A percentile compares a stretch with the other conserved stretches of the same genome.
These are phyloP conservation scores for Dasypogon diadema DNA, from an alignment of 2,888 invertebrate genomes.

Conservation along the genomic window DNA sequence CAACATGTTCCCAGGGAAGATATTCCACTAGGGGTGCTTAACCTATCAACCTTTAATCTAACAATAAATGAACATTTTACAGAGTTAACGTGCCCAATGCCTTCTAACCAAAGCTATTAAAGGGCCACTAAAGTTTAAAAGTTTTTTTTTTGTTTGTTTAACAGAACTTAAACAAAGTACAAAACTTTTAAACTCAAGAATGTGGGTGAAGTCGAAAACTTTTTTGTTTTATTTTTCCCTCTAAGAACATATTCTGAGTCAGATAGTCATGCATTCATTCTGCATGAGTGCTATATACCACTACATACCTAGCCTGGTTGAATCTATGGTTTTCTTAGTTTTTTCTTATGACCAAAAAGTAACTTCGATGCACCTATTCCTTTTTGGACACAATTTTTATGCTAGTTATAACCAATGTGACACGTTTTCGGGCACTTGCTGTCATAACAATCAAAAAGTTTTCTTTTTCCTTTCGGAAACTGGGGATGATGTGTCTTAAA, in stretches of 20 bases:
- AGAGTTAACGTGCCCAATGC: not conserved
- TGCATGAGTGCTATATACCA: not conserved
- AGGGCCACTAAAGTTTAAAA: slow-evolving; percentile 18
- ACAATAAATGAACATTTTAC: not conserved
- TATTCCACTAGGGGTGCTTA: too few relatives aligned
- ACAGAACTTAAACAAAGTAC: slow-evolving; percentile 27
- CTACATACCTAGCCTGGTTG: too few relatives aligned
- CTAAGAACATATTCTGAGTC: not conserved
- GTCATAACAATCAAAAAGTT: slow-evolving; percentile 5
- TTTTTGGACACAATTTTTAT: not conserved
- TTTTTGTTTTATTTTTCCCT: not conserved
- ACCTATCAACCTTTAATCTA: not conserved
- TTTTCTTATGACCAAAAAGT: not conserved
- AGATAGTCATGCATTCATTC: not conserved
- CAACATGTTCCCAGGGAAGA: too few relatives aligned
- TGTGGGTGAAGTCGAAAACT: not conserved
- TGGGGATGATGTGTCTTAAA: not conserved
- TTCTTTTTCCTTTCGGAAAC: not conserved
- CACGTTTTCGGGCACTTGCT: not conserved
- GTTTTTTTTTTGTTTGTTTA: slow-evolving; percentile 35
- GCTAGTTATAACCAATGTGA: not conserved
- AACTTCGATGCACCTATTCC: not conserved
- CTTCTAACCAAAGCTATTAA: not conserved
- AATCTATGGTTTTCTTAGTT: too few relatives aligned
- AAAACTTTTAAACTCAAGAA: slow-evolving; percentile 12